Percentiles rank a stretch among this genome's conserved stretches.
These are phyloP conservation scores for Agapostemon virescens DNA, from an alignment of 2,888 invertebrate genomes.

Conservation along the genomic window DNA sequence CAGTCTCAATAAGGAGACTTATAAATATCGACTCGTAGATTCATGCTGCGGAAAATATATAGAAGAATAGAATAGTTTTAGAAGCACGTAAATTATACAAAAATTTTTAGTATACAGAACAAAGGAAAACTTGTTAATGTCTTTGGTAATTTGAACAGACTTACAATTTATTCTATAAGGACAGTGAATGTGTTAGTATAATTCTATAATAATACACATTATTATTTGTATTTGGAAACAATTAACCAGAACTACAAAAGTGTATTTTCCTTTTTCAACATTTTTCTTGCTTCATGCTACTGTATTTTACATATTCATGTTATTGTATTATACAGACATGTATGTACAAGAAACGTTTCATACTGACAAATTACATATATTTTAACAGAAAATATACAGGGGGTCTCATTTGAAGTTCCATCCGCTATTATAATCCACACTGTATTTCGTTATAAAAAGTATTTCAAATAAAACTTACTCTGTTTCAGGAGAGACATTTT, in stretches of 20 bases:
- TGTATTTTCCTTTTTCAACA: background rate
- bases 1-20: constrained; percentile 28
- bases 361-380: constrained; percentile 11
- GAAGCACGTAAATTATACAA: constrained; percentile 28
- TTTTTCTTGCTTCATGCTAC: constrained; percentile 16
- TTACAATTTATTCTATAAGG: constrained; percentile 32
- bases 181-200: constrained; percentile 63
- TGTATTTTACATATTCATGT: constrained; percentile 1
- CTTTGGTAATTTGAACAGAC: constrained; percentile 30
- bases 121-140: constrained; percentile 31
- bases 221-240: constrained; percentile 35
- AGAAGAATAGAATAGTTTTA: constrained; percentile 42
- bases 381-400: constrained; percentile 5
- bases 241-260: constrained; percentile 5
- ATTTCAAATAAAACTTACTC: no score
- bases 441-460: background rate
- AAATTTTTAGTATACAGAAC: constrained; percentile 18
- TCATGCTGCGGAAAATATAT: constrained; percentile 53
- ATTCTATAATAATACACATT: constrained; percentile 28
- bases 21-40: constrained; percentile 32
- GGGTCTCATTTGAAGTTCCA: background rate
- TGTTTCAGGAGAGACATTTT: no score
- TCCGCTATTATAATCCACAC: background rate
- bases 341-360: constrained; percentile 38
- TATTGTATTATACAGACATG: constrained; percentile 17